Evolutionary conservation across 1,140 invertebrate species (phyloP).

Genomic region (Drosophila sp.): DNA sequence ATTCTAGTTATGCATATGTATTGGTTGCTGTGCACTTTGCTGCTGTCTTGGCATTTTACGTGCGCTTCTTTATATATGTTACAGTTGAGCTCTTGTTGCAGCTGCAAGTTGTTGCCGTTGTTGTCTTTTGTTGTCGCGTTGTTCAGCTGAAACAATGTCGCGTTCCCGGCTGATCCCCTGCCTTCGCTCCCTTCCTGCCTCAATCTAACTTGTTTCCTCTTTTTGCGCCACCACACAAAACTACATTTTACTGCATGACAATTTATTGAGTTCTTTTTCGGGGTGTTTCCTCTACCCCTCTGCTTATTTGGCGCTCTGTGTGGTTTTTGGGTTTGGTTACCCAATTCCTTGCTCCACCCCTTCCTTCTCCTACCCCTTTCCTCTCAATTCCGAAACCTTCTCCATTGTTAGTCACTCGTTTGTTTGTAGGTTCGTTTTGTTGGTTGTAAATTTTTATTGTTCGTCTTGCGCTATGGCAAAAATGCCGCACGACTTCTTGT

Average conservation of each 20-base stretch:
- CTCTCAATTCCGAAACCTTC: neutral
- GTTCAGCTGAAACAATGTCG: conserved; percentile 78
- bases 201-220: conserved; percentile 2
- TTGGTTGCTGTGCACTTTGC: conserved; percentile 63
- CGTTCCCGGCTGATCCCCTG: conserved; percentile 51
- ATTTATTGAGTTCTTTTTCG: conserved; percentile 79
- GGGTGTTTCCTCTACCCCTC: conserved; percentile 1
- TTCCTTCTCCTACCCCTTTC: neutral
- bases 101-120: conserved; percentile 16
- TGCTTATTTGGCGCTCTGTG: conserved; percentile 49
- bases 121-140: conserved; percentile 42
- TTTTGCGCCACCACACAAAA: conserved; percentile 44
- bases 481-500: conserved; percentile 56
- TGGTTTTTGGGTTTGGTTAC: conserved; percentile 41
- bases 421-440: conserved; percentile 49
- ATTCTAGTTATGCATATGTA: conserved; percentile 29
- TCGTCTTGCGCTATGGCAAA: conserved; percentile 56
- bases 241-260: conserved; percentile 83
- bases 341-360: neutral
- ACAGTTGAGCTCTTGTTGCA: conserved; percentile 32
- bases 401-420: conserved; percentile 43
- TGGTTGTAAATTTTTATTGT: conserved; percentile 81
- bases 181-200: neutral
- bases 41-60: conserved; percentile 75
- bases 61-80: conserved; percentile 53